Evolutionary conservation across 2,113 vertebrate genomes (phyloP), one percentile per base, ranked within the genome.

Genomic region (Oreochromis niloticus): DNA sequence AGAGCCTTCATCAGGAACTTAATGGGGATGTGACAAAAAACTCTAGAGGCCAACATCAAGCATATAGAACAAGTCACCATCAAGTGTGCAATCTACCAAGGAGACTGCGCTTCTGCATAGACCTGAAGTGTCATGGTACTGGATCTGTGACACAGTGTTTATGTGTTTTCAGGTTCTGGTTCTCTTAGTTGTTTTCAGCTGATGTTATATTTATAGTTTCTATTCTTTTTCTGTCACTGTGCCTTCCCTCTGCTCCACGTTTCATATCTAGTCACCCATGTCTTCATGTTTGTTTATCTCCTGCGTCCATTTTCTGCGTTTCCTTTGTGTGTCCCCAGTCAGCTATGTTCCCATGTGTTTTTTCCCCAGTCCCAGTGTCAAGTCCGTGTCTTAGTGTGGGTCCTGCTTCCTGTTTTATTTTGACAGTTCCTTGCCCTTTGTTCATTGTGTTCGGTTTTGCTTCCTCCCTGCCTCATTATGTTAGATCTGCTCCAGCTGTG

Each of bases 311-410:
- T 63, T 36, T 63, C 32, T 63, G 17, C 4, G 0, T 63, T 63
- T 63, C 59, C 9, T 63, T 36, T n/a, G 9, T 7, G 32, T n/a
- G 32, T 36, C 0, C 17, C 1, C 59, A 36, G 17, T 63, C 32
- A 0, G 17, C 59, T 36, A 36, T 36, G 61, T 7, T 66, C 61
- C 59, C 0, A 12, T 36, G 59, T 63, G 6, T 63, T 0, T 36
- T 34, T 63, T 1, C 9, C 57, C 32, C 0, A n/a, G 10, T 63
- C 59, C 59, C 59, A 63, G 59, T 63, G 16, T 63, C 30, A 63
- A 63, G 30, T 63, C 9, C 9, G 2, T 1, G 59, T 0, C 30
- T 34, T 63, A 63, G 9, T 0, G 59, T 6, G 16, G 59, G 30
- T 63, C 59, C 9, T 63, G 59, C 16, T 63, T 63, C 59, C 4